Evolutionary conservation across 2,888 invertebrate genomes (phyloP), one percentile per base, ranked within the genome.

Genomic region (Troides aeacus): DNA sequence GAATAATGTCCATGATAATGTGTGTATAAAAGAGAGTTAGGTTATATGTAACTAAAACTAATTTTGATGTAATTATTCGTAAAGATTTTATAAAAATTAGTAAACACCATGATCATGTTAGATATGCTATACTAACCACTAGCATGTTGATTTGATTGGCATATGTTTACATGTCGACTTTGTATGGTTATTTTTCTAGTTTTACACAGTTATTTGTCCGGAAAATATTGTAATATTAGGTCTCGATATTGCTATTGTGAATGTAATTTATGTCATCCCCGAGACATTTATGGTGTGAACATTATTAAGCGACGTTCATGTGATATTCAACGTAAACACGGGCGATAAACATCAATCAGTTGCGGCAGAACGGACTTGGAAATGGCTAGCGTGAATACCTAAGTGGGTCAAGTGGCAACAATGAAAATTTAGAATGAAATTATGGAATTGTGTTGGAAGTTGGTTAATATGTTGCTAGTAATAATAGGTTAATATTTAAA

Each of bases 281-380:
- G 76, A 75, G 71, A 73, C 78, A 76, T 79, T 79, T 78, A 79
- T 77, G 74, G 77, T 71, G 71, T 71, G 74, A 75, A 77, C 75
- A 77, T 66, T 75, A 77, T 75, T 75, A 77, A 77, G 77, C 74
- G 74, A 72, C 74, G 73, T 73, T 74, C 76, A 73, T 75, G 71
- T 78, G 78, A 76, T 77, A 74, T 77, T 77, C 75, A 76, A 75
- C 76, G 75, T 76, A 78, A 77, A 77, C 73, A 73, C 60, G 56
- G 64, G 66, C 72, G 74, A 72, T 75, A 72, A 75, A 74, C 69
- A 71, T 69, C 62, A 64, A 68, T 72, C 62, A 72, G 72, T 68
- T 64, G 69, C 70, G 65, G 72, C 70, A 70, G 72, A 65, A 60
- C 39, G 65, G 42, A 62, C 65, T 30, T 60, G 39, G 57, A 62